Conservation (phyloP, 2,888 invertebrate species). For the Callinectes sapidus region DNA sequence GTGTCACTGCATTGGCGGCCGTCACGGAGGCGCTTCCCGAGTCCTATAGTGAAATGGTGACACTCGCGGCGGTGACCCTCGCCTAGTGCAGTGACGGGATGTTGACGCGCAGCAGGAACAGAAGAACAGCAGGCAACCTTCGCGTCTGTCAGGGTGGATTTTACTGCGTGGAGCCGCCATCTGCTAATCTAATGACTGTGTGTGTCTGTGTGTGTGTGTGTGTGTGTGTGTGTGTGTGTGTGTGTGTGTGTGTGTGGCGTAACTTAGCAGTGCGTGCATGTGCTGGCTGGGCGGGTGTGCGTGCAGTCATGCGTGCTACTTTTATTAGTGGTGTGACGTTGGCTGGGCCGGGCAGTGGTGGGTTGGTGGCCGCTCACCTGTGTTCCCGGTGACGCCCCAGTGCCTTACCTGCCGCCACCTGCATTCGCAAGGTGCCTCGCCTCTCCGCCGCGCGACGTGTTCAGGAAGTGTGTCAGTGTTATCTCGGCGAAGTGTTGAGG, state of each 20-base stretch:
- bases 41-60: background rate
- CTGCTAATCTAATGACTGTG: background rate
- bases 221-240: background rate
- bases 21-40: background rate
- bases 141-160: background rate
- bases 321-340: background rate
- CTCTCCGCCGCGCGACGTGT: background rate
- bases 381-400: background rate
- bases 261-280: background rate
- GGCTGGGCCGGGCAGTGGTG: background rate
- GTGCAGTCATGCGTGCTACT: constrained; percentile 13
- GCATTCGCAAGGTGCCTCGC: background rate
- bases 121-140: background rate
- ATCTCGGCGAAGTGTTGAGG: background rate
- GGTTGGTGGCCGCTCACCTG: background rate
- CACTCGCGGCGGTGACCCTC: background rate
- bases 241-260: constrained; percentile 13
- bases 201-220: background rate
- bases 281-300: constrained; percentile 7
- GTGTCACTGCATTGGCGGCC: background rate
- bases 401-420: background rate
- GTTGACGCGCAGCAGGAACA: background rate
- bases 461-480: background rate
- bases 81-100: background rate
- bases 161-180: background rate